Percentiles rank a stretch among this genome's conserved stretches.
These are phyloP conservation scores for Pseudorhiza aurosa DNA, from an alignment of 30 jellyfish, hydroid and myxozoan genomes.

Conservation along the genomic window DNA sequence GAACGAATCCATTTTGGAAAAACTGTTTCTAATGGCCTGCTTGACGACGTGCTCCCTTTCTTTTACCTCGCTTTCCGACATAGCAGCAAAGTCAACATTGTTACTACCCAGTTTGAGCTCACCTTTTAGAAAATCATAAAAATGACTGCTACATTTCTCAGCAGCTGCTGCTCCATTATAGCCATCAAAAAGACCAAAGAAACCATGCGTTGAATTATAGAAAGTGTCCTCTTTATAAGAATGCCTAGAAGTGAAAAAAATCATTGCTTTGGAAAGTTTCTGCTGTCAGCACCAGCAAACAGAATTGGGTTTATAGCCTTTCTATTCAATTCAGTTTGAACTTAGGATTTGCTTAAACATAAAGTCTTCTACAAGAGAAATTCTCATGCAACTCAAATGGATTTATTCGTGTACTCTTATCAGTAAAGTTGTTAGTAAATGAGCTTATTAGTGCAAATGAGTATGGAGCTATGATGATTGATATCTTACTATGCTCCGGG, in stretches of 20 bases:
- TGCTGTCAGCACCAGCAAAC: no score
- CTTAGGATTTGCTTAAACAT: no score
- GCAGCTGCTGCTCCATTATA: conserved; percentile 71
- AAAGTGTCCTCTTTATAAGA: conserved; percentile 10
- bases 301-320: no score
- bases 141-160: conserved; percentile 39
- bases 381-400: no score
- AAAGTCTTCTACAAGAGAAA: no score
- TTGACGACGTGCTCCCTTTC: conserved; percentile 18
- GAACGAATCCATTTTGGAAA: conserved; percentile 35
- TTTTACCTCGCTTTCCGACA: not conserved
- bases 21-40: conserved; percentile 26
- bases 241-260: conserved; percentile 6
- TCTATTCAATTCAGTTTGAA: no score
- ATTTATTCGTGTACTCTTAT: no score
- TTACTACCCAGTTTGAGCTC: not conserved
- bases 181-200: conserved; percentile 82
- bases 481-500: no score
- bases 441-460: no score
- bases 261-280: no score
- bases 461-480: no score
- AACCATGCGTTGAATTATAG: not conserved
- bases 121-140: conserved; percentile 24
- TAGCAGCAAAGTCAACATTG: not conserved
- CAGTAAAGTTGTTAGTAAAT: no score